phyloP scores from a whole-genome alignment of 1,140 invertebrate species.

The Trinorchestia longiramus region DNA sequence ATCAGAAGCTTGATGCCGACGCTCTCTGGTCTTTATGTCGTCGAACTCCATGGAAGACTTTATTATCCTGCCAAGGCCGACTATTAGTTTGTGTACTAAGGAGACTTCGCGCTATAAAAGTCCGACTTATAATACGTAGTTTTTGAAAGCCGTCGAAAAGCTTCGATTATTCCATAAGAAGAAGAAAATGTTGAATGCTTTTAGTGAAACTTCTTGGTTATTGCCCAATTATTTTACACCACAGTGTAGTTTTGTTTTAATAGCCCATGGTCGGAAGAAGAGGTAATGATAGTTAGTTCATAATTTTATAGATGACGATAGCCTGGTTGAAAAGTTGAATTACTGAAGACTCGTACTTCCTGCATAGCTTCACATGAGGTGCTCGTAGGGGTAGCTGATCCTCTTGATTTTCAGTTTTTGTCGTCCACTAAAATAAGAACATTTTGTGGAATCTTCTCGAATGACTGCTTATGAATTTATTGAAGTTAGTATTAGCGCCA shows the following conservation, averaged over 20 bases:
- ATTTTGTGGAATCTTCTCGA: no score
- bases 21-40: neutral
- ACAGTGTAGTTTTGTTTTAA: neutral
- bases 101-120: neutral
- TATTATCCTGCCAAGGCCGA: neutral
- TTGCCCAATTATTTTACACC: neutral
- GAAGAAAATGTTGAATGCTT: neutral
- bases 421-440: no score
- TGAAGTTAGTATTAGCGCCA: no score
- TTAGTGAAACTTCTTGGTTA: neutral
- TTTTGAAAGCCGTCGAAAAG: neutral
- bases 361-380: neutral
- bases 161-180: neutral
- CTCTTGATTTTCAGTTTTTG: no score
- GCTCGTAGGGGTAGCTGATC: neutral
- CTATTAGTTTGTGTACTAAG: neutral
- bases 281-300: neutral
- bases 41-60: neutral
- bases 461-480: no score
- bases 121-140: neutral
- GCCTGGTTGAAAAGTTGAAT: neutral
- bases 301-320: neutral
- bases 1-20: neutral
- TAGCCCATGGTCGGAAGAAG: neutral
- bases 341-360: neutral